These are phyloP conservation scores for Tursiops truncatus DNA, from an alignment of 2,113 vertebrate species.

Conservation along the genomic window DNA sequence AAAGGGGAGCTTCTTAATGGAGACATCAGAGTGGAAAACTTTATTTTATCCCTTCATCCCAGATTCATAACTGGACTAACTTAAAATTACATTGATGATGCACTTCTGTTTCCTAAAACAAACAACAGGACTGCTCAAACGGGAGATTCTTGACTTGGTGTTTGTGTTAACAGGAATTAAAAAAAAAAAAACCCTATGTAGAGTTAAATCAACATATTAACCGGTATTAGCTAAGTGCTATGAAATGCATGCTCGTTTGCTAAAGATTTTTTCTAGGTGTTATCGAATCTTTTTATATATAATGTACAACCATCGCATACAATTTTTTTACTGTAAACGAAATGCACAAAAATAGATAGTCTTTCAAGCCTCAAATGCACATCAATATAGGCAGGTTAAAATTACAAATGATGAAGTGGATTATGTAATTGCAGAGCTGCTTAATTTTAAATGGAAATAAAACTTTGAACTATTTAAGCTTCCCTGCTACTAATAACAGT, in stretches of 20 bases:
- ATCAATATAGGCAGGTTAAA: slow-evolving; percentile 1
- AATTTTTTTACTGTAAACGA: slow-evolving; percentile 5
- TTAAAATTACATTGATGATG: slow-evolving; percentile 48
- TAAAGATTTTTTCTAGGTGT: slow-evolving; percentile 38
- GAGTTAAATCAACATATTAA: neutral
- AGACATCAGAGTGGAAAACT: slow-evolving; percentile 77
- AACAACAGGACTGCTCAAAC: slow-evolving; percentile 56
- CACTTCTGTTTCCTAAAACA: slow-evolving; percentile 67
- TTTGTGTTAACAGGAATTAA: slow-evolving; percentile 46
- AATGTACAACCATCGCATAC: neutral
- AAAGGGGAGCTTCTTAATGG: slow-evolving; percentile 74
- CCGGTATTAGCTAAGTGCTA: neutral
- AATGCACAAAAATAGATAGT: slow-evolving; percentile 24
- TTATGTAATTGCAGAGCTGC: slow-evolving; percentile 39
- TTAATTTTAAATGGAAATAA: slow-evolving; percentile 66
- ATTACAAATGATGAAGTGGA: neutral
- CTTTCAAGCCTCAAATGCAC: neutral
- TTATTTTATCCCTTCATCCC: slow-evolving; percentile 74
- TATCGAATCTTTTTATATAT: neutral
- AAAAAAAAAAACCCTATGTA: neutral
- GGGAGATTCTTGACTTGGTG: slow-evolving; percentile 9
- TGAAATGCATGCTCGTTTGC: neutral
- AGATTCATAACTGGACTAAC: slow-evolving; percentile 55
- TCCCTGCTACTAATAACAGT: slow-evolving; percentile 34
- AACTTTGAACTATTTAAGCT: slow-evolving; percentile 57